Base-by-base conservation (phyloP, 2,113 vertebrate genomes). In the Ursus arctos region DNA sequence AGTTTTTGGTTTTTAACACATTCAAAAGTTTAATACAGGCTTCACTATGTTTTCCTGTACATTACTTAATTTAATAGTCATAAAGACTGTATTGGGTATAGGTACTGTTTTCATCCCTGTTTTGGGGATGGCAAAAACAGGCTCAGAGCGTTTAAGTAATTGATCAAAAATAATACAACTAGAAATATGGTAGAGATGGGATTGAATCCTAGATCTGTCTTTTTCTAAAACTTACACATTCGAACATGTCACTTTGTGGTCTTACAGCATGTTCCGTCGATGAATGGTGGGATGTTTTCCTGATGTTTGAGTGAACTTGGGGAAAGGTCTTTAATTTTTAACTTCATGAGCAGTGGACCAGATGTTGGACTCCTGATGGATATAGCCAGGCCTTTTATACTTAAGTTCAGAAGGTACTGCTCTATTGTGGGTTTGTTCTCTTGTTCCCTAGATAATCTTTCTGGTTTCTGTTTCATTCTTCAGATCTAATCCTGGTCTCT, bases 41-140 rank as follows among this genome's bases (percentile, higher is more conserved):
- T 63, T 92, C 6, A 81, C 18, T 79, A 2, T 76, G 40, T 9
- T 65, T 76, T 76, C 47, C 61, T 28, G 21, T 59, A 28, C 0
- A 36, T 57, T 61, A 67, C 67, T 97, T 88, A 24, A 81, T 86
- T 97, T 94, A 84, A 31, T 81, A 31, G 10, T 89, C 22, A 76
- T 14, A 76, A 69, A 89, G 43, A 82, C n/a, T 21, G 51, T 21
- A 53, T 59, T 49, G 16, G 24, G 3, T 92, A 4, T 51, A 67
- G 40, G 14, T 59, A 63, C 10, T 95, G 11, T 83, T 95, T 19
- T 88, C 18, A 88, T 91, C 16, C 22, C 28, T 74, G 61, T 51
- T 87, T 94, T 81, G 43, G 88, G 79, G 24, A 74, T 79, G 4
- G 57, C 71, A 71, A 94, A 63, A 63, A 19, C 6, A 92, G 18